phyloP scores from a whole-genome alignment of 2,797 vertebrate species.

The Schizothorax lantsangensis region DNA sequence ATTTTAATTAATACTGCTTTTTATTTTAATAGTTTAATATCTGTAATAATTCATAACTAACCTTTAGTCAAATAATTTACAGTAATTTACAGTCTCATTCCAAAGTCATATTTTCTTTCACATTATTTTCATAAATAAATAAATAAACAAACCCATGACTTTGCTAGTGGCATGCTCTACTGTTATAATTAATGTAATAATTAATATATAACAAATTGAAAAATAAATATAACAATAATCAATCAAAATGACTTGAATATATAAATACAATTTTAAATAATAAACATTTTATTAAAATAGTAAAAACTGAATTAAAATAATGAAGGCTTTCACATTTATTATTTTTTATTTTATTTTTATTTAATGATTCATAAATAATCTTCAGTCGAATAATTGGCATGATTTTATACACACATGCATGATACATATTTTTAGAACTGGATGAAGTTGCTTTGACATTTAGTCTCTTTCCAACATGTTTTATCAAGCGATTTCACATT shows the following conservation, averaged over 20 bases:
- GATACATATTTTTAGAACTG: background rate
- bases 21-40: background rate
- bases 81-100: background rate
- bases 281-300: background rate
- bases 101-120: background rate
- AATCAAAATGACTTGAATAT: background rate
- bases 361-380: background rate
- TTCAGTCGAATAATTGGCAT: background rate
- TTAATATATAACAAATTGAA: background rate
- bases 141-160: background rate
- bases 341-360: background rate
- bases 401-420: background rate
- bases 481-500: slow-evolving; percentile 19
- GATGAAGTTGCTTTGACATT: background rate
- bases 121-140: background rate
- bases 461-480: background rate
- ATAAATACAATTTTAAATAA: background rate
- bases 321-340: background rate
- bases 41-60: background rate
- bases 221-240: background rate
- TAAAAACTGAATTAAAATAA: background rate
- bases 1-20: background rate
- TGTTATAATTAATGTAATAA: background rate
- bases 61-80: background rate
- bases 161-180: background rate